Conservation (phyloP, 2,797 vertebrate species). For the Psittacula echo region DNA sequence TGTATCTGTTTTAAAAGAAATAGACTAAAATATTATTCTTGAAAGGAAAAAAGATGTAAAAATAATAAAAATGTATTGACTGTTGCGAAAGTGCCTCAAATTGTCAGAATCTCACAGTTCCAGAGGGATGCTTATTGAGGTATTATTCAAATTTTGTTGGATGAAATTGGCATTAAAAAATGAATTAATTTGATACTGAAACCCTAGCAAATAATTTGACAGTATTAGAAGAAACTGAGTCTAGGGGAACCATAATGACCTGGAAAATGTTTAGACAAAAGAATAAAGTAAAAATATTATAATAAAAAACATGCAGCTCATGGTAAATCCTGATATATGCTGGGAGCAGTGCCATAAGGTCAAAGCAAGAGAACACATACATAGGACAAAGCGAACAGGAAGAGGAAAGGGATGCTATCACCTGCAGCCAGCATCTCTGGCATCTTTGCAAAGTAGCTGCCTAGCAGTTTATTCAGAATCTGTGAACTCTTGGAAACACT, state of each 20-base stretch:
- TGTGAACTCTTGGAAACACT: neutral
- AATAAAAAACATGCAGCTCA: neutral
- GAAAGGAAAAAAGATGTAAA: neutral
- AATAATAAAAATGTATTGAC: neutral
- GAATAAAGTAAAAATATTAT: neutral
- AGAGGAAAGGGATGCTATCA: neutral
- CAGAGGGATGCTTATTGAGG: neutral
- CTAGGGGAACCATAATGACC: neutral
- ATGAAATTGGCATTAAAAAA: neutral
- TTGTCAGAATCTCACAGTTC: neutral
- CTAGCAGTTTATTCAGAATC: neutral
- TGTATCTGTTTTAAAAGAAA: neutral
- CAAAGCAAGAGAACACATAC: rapidly evolving
- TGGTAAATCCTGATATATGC: neutral
- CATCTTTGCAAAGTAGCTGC: neutral
- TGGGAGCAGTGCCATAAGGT: neutral
- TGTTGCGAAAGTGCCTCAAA: neutral
- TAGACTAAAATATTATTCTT: neutral
- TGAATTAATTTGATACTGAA: neutral
- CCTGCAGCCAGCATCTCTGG: neutral
- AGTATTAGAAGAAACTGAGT: neutral
- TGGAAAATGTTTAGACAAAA: neutral
- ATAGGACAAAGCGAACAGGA: neutral
- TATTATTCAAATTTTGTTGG: neutral
- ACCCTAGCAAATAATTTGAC: neutral